Evolutionary conservation across 1,140 invertebrate genomes (phyloP), one percentile per base, ranked within the genome.

Genomic region (Neodiprion pinetum): DNA sequence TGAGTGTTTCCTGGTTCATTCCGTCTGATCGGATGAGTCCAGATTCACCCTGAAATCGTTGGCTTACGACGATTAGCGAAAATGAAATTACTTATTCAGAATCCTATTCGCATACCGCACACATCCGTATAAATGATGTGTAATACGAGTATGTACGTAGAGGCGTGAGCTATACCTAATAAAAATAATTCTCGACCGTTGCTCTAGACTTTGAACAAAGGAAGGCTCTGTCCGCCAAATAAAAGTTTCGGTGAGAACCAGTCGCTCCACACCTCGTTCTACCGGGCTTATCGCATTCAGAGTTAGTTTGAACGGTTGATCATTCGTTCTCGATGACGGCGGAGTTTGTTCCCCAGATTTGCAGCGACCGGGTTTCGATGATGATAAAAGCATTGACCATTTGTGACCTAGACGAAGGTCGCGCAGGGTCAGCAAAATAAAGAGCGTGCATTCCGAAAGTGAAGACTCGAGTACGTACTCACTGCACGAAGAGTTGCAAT

Each of bases 221-320:
- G 53, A 1, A 61, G 53, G 11, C 53, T 61, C 7, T 14, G 53
- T 61, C 53, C 53, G 53, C n/a, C 11, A 61, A 61, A 61, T 61
- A 61, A 61, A 61, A 61, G 53, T 61, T 61, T 61, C 53, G 53
- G 53, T 61, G 53, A 17, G 53, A 61, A 61, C 53, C 53, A 61
- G 53, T 61, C 53, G n/a, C 28, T 40, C 28, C 11, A 9, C 53
- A 61, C 53, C 11, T 61, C 8, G 7, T 17, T 61, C 5, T 40
- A 40, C 11, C 4, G 53, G 53, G n/a, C 11, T 61, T 61, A 61
- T 61, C 53, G 53, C n/a, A 12, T 61, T 17, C 11, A 9, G 53
- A 14, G n/a, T 61, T 61, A 61, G 53, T 61, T 61, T 40, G 28
- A 40, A 40, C 28, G 28, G 28, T 40, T 40, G 28, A 40, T 40